Evolutionary conservation across 2,113 vertebrate species (phyloP).

Genomic region (Monarcha castaneiventris): DNA sequence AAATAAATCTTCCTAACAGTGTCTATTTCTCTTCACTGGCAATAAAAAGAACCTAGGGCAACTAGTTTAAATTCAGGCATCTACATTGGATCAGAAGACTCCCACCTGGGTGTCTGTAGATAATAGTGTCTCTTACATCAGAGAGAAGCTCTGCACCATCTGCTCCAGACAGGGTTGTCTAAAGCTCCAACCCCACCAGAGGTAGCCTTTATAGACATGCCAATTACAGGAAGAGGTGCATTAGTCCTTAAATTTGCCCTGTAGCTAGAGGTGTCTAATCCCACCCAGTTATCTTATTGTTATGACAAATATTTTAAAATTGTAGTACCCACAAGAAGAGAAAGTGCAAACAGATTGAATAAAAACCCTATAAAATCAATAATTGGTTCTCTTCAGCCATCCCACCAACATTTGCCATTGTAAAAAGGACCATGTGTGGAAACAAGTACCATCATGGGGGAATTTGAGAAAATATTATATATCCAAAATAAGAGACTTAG

Average conservation of each 20-base stretch:
- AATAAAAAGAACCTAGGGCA: slow-evolving; percentile 25
- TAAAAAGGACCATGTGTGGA: background rate
- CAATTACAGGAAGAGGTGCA: slow-evolving; percentile 27
- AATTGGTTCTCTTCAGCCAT: background rate
- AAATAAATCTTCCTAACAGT: slow-evolving; percentile 15
- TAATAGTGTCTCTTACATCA: slow-evolving; percentile 37
- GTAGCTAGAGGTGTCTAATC: background rate
- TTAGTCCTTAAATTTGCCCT: slow-evolving; percentile 14
- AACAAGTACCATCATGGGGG: background rate
- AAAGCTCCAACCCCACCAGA: background rate
- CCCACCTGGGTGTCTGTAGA: slow-evolving; percentile 40
- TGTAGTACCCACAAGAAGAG: background rate
- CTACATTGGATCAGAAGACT: slow-evolving; percentile 37
- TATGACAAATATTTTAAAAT: background rate
- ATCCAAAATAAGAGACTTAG: background rate
- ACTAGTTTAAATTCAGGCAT: slow-evolving; percentile 48
- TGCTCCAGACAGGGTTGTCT: slow-evolving; percentile 20
- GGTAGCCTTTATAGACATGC: background rate
- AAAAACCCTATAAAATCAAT: background rate
- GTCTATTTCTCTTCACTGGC: background rate
- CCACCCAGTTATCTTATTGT: background rate
- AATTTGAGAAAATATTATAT: background rate
- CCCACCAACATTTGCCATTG: background rate
- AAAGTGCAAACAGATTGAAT: background rate
- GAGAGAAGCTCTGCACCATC: slow-evolving; percentile 20